A percentile compares a stretch with the other conserved stretches of the same genome.
phyloP scores from a whole-genome alignment of 92 coral and sea anemone genomes.

The Phenganax subtilis region DNA sequence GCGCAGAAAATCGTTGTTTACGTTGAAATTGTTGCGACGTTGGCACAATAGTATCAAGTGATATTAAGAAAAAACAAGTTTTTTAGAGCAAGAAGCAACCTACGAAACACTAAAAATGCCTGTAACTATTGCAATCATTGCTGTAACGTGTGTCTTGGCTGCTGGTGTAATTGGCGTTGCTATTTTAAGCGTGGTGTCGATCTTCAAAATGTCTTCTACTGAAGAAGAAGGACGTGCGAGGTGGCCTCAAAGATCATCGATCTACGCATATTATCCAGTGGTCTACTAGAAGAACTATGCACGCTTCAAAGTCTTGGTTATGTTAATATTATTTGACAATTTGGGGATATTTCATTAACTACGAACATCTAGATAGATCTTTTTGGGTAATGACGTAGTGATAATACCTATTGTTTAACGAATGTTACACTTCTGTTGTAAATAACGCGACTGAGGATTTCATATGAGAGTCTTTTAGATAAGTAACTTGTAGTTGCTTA shows the following conservation, averaged over 20 bases:
- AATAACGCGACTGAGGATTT: too few species aligned
- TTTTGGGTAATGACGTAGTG: too few species aligned
- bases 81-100: not conserved
- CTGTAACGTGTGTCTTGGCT: slow-evolving; percentile 15
- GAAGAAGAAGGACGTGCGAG: too few species aligned
- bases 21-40: slow-evolving; percentile 1
- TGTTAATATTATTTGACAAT: too few species aligned
- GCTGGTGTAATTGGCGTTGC: slow-evolving; percentile 12
- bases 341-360: too few species aligned
- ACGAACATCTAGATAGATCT: too few species aligned
- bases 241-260: not conserved
- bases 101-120: slow-evolving; percentile 11
- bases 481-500: too few species aligned
- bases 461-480: too few species aligned
- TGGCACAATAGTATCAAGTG: not conserved
- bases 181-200: slow-evolving; percentile 1
- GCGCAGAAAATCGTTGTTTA: not conserved
- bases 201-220: not conserved
- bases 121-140: slow-evolving; percentile 2
- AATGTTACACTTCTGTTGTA: too few species aligned
- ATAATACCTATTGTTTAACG: too few species aligned
- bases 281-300: not conserved
- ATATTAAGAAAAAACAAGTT: not conserved
- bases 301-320: too few species aligned
- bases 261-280: slow-evolving; percentile 12